Percentiles rank a stretch among this genome's conserved stretches.
phyloP scores from a whole-genome alignment of 2,888 invertebrate genomes.

The Corbicula japonica region DNA sequence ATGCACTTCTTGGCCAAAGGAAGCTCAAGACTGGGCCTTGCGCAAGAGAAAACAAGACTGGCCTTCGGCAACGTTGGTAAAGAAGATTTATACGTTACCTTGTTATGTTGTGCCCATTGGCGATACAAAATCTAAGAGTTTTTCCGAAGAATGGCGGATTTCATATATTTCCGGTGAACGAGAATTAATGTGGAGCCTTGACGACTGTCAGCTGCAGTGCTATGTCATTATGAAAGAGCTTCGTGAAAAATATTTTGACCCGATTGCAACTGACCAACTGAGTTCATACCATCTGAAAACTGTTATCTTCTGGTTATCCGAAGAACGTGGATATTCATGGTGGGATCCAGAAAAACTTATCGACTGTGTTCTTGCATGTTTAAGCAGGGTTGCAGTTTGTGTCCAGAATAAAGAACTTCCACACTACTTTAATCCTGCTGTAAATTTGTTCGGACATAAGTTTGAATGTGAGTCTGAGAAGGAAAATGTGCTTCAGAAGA shows the following conservation, averaged over 20 bases:
- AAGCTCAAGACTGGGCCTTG: slow-evolving; percentile 33
- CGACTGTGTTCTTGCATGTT: not conserved
- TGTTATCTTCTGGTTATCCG: slow-evolving; percentile 33
- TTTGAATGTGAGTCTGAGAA: slow-evolving; percentile 6
- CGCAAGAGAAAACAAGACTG: slow-evolving; percentile 26
- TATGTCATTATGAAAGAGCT: slow-evolving; percentile 31
- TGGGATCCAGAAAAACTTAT: slow-evolving; percentile 18
- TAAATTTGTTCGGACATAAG: slow-evolving; percentile 34
- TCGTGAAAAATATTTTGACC: slow-evolving; percentile 8
- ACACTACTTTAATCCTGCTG: slow-evolving; percentile 32
- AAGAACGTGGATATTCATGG: slow-evolving; percentile 15
- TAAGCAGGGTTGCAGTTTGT: not conserved
- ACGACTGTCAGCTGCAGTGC: slow-evolving; percentile 37
- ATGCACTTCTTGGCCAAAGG: slow-evolving; percentile 27
- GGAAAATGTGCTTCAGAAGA: slow-evolving; percentile 6
- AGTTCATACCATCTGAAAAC: slow-evolving; percentile 43
- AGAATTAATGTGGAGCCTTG: slow-evolving; percentile 44
- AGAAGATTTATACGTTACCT: slow-evolving; percentile 6
- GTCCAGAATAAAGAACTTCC: slow-evolving; percentile 1
- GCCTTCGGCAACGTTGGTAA: slow-evolving; percentile 7
- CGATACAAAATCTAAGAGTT: slow-evolving; percentile 10
- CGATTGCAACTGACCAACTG: slow-evolving; percentile 18
- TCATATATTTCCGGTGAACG: slow-evolving; percentile 31
- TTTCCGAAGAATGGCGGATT: slow-evolving; percentile 26
- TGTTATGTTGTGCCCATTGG: slow-evolving; percentile 41